Conservation (phyloP, 2,797 vertebrate genomes). For the Lutjanus campechanus region DNA sequence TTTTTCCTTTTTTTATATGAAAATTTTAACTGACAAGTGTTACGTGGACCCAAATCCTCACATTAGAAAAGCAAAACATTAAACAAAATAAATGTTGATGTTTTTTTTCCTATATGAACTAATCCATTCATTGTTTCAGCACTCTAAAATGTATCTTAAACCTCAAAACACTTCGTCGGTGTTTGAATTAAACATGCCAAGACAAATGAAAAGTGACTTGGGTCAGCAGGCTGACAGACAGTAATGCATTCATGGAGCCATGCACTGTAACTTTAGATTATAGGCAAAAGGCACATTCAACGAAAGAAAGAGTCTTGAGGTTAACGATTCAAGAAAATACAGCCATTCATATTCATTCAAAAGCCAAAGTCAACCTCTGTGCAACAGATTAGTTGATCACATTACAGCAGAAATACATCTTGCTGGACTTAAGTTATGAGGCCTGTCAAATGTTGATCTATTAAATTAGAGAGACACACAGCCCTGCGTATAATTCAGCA, state of each 20-base stretch:
- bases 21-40: too few relatives aligned
- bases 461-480: constrained; percentile 31
- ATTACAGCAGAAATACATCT: constrained; percentile 61
- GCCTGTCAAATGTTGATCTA: constrained; percentile 55
- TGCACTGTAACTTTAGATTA: constrained; percentile 44
- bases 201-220: constrained; percentile 45
- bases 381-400: constrained; percentile 67
- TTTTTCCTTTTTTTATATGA: too few relatives aligned
- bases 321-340: constrained; percentile 36
- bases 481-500: constrained; percentile 16
- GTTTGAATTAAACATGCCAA: constrained; percentile 33
- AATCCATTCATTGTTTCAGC: background rate
- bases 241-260: constrained; percentile 37
- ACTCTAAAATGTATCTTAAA: background rate
- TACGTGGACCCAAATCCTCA: background rate
- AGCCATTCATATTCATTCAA: constrained; percentile 38
- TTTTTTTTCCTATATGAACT: background rate
- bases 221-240: constrained; percentile 41
- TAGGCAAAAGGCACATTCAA: constrained; percentile 19
- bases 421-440: constrained; percentile 45
- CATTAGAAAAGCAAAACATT: background rate
- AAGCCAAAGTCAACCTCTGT: constrained; percentile 66
- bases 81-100: background rate
- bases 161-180: constrained; percentile 1
- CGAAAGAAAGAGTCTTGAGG: constrained; percentile 43